Percentiles rank a stretch among this genome's conserved stretches.
Evolutionary conservation across 2,888 invertebrate species (phyloP).

Genomic region (Phoenoteleia sp.): DNA sequence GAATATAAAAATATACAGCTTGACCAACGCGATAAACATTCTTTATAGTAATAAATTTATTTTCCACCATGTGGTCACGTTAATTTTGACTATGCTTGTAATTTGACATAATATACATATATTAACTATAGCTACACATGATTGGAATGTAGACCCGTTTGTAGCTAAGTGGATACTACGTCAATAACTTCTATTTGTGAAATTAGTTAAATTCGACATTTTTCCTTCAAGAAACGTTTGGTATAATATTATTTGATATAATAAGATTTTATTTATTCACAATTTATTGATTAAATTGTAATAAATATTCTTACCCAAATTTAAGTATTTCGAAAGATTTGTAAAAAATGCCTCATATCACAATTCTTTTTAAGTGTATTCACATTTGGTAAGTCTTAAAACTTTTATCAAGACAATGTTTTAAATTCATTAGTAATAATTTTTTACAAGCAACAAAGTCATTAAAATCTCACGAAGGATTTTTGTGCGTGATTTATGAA

Average conservation of each 20-base stretch:
- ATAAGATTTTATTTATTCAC: too few relatives aligned
- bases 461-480: background rate
- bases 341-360: too few relatives aligned
- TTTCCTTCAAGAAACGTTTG: slow-evolving; percentile 10
- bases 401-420: too few relatives aligned
- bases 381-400: too few relatives aligned
- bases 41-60: slow-evolving; percentile 30
- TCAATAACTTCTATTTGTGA: slow-evolving; percentile 26
- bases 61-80: slow-evolving; percentile 24
- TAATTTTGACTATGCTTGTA: slow-evolving; percentile 39
- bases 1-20: background rate
- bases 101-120: slow-evolving; percentile 51
- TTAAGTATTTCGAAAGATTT: too few relatives aligned
- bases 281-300: too few relatives aligned
- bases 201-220: slow-evolving; percentile 32
- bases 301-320: too few relatives aligned
- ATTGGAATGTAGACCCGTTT: slow-evolving; percentile 43
- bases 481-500: background rate
- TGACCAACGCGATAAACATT: background rate
- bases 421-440: background rate
- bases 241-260: background rate
- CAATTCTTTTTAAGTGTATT: too few relatives aligned
- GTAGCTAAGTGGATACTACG: slow-evolving; percentile 22
- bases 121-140: slow-evolving; percentile 27
- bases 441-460: background rate